Percentiles rank a stretch among this genome's conserved stretches.
These are phyloP conservation scores for Chionis minor DNA, from an alignment of 2,113 vertebrate genomes.

Conservation along the genomic window DNA sequence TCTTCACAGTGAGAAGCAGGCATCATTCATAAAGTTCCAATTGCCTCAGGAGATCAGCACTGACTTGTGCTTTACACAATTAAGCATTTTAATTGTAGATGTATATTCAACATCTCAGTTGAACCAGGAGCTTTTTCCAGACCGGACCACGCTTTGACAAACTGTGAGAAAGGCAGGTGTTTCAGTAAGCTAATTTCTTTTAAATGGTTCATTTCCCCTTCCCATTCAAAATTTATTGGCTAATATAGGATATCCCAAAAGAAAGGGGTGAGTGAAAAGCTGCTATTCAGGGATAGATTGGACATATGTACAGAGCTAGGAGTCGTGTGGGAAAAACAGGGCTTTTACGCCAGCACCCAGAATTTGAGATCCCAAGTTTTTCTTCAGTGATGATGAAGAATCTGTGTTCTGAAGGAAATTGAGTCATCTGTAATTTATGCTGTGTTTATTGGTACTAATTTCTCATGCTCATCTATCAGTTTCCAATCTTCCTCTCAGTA, in stretches of 20 bases:
- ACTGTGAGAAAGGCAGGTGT: not conserved
- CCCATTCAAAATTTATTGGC: not conserved
- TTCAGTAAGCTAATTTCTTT: not conserved
- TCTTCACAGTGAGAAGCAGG: not conserved
- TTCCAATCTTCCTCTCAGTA: not conserved
- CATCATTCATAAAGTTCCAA: constrained; percentile 27
- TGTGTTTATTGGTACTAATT: constrained; percentile 11
- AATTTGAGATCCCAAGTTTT: not conserved
- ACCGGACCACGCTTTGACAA: not conserved
- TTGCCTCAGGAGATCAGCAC: constrained; percentile 13
- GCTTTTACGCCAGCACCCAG: not conserved
- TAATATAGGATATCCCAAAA: not conserved
- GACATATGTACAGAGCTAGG: not conserved
- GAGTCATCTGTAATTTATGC: not conserved
- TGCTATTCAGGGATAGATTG: not conserved
- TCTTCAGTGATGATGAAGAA: not conserved
- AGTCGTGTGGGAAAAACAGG: not conserved
- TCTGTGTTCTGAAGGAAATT: not conserved
- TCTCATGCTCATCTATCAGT: not conserved
- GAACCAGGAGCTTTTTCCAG: not conserved
- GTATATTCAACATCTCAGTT: not conserved
- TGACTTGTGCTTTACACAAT: not conserved
- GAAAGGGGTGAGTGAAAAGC: not conserved
- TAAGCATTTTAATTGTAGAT: constrained; percentile 18
- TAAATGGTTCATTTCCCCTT: not conserved